Evolutionary conservation across 2,113 vertebrate genomes (phyloP).

Genomic region (Chaenogobius annularis): DNA sequence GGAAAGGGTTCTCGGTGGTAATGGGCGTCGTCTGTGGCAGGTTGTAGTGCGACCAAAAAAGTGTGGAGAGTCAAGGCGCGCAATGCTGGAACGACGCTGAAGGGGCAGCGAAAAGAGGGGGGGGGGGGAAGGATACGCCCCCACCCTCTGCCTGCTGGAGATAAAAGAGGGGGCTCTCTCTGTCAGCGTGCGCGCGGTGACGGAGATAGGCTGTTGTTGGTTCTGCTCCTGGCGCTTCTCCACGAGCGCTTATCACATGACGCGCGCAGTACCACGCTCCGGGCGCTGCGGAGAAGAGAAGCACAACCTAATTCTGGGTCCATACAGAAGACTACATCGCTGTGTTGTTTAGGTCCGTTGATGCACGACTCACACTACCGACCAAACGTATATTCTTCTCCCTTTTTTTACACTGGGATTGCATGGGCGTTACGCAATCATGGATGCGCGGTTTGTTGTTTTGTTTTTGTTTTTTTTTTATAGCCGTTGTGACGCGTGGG

Average conservation of each 20-base stretch:
- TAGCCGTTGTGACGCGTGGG: neutral
- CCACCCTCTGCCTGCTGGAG: constrained; percentile 51
- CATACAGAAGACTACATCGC: constrained; percentile 7
- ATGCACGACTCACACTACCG: constrained; percentile 58
- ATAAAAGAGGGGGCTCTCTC: constrained; percentile 57
- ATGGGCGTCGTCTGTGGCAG: constrained; percentile 67
- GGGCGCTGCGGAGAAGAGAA: constrained; percentile 23
- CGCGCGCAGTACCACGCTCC: constrained; percentile 26
- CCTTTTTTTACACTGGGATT: neutral
- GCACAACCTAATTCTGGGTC: constrained; percentile 19
- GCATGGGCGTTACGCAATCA: constrained; percentile 12
- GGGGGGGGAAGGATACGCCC: constrained; percentile 58
- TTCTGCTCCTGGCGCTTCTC: constrained; percentile 44
- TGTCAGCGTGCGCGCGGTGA: constrained; percentile 35
- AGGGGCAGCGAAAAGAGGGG: constrained; percentile 26
- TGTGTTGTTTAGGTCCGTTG: constrained; percentile 11
- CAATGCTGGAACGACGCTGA: constrained; percentile 44
- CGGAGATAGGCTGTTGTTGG: constrained; percentile 42
- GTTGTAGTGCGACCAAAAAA: constrained; percentile 50
- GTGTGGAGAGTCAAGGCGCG: constrained; percentile 35
- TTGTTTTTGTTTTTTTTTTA: too few relatives aligned
- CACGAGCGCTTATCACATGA: constrained; percentile 51
- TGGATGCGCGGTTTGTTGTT: neutral
- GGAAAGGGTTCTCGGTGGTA: constrained; percentile 13
- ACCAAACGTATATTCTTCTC: neutral